Percentiles rank a stretch among this genome's conserved stretches.
Evolutionary conservation across 2,888 invertebrate species (phyloP).

Genomic region (Cotesia congregata): DNA sequence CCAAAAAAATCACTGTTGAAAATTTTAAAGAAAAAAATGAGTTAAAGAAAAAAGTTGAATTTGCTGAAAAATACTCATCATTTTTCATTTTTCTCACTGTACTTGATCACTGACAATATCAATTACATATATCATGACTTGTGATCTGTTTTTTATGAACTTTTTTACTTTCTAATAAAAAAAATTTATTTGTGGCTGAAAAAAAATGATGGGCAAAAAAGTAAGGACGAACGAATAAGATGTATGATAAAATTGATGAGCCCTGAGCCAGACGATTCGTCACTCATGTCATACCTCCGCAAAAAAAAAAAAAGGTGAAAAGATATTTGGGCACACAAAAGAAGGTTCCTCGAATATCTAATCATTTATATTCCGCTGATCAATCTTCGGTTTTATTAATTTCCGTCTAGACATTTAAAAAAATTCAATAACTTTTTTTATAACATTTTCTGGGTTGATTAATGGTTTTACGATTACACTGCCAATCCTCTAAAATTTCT

Average conservation of each 20-base stretch:
- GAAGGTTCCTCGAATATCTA: not conserved
- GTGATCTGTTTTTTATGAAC: too few relatives aligned
- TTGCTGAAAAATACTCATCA: too few relatives aligned
- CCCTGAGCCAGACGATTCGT: not conserved
- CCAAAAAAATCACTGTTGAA: too few relatives aligned
- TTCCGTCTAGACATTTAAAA: not conserved
- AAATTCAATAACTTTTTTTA: not conserved
- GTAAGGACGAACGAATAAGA: not conserved
- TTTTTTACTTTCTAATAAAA: too few relatives aligned
- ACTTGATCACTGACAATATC: too few relatives aligned
- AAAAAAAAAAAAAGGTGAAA: not conserved
- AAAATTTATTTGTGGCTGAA: not conserved
- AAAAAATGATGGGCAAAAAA: not conserved
- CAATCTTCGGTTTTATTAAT: not conserved
- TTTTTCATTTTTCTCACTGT: too few relatives aligned
- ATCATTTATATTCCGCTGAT: not conserved
- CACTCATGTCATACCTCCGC: not conserved
- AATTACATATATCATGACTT: too few relatives aligned
- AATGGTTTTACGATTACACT: too few relatives aligned
- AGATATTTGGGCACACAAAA: not conserved
- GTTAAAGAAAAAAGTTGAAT: too few relatives aligned
- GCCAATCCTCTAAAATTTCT: too few relatives aligned
- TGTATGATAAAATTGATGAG: not conserved
- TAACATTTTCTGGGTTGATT: too few relatives aligned
- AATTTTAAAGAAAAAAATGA: too few relatives aligned